Percentiles rank a stretch among this genome's conserved stretches.
Evolutionary conservation across 2,888 invertebrate species (phyloP).

Genomic region (Hypolimnas misippus): DNA sequence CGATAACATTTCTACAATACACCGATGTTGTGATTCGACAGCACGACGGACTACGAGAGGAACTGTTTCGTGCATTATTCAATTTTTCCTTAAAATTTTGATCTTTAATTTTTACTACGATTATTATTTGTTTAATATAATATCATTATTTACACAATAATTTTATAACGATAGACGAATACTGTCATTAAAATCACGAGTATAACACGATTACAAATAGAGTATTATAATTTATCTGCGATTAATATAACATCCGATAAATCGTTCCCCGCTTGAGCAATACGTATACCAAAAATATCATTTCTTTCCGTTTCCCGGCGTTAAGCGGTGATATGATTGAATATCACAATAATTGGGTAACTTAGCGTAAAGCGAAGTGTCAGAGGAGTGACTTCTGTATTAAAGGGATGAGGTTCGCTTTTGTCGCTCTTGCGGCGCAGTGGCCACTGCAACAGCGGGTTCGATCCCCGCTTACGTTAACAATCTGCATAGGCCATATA

Average conservation of each 20-base stretch:
- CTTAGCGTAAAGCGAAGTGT: constrained; percentile 43
- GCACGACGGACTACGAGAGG: constrained; percentile 81
- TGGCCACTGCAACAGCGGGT: no score
- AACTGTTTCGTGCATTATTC: constrained; percentile 80
- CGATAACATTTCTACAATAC: constrained; percentile 50
- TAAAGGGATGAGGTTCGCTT: not conserved
- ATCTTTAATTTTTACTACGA: constrained; percentile 57
- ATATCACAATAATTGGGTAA: constrained; percentile 65
- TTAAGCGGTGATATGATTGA: constrained; percentile 77
- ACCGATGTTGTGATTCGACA: constrained; percentile 70
- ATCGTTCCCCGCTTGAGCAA: constrained; percentile 75
- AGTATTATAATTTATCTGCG: constrained; percentile 57
- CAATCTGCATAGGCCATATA: no score
- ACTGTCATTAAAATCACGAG: constrained; percentile 43
- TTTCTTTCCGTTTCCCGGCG: constrained; percentile 60
- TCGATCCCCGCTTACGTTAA: no score
- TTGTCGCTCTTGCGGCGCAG: no score
- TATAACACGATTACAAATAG: constrained; percentile 52
- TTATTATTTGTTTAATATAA: constrained; percentile 51
- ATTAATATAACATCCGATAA: constrained; percentile 60
- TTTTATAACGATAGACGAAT: constrained; percentile 60
- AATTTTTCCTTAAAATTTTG: constrained; percentile 74
- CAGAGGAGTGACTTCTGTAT: not conserved
- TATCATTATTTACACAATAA: constrained; percentile 61
- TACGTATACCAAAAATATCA: constrained; percentile 79